These are phyloP conservation scores for Trematomus loennbergii DNA, from an alignment of 2,113 vertebrate species.

Conservation along the genomic window DNA sequence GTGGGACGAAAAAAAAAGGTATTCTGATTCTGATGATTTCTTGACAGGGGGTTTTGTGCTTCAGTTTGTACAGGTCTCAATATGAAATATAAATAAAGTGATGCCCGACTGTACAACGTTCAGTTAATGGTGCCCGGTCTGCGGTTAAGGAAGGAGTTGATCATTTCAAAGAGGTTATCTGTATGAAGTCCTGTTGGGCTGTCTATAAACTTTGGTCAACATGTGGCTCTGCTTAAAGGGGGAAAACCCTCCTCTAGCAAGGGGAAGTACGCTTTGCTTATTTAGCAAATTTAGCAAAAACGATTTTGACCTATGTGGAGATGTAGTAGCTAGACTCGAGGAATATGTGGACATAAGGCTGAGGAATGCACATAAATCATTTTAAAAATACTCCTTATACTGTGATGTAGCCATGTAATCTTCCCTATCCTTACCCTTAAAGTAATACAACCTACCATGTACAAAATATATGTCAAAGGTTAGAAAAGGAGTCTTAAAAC, in stretches of 20 bases:
- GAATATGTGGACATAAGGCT: conserved; percentile 7
- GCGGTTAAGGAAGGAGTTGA: neutral
- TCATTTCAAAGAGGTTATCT: neutral
- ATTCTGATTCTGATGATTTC: too few relatives aligned
- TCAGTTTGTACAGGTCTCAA: neutral
- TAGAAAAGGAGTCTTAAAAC: conserved; percentile 13
- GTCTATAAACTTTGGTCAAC: neutral
- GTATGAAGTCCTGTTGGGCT: neutral
- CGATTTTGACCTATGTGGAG: conserved; percentile 34
- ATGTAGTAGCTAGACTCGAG: conserved; percentile 32
- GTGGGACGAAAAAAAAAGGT: too few relatives aligned
- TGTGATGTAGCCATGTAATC: neutral
- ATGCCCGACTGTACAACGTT: neutral
- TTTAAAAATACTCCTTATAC: neutral
- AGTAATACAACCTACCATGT: neutral
- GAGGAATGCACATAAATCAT: neutral
- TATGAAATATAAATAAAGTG: neutral
- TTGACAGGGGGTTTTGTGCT: neutral
- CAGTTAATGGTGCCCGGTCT: neutral
- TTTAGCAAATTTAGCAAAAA: conserved; percentile 40
- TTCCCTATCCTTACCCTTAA: neutral
- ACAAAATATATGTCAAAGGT: neutral
- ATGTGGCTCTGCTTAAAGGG: neutral
- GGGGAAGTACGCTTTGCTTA: conserved; percentile 54
- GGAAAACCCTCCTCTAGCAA: neutral